phyloP scores from a whole-genome alignment of 2,888 invertebrate genomes.

The Drosophila falleni region DNA sequence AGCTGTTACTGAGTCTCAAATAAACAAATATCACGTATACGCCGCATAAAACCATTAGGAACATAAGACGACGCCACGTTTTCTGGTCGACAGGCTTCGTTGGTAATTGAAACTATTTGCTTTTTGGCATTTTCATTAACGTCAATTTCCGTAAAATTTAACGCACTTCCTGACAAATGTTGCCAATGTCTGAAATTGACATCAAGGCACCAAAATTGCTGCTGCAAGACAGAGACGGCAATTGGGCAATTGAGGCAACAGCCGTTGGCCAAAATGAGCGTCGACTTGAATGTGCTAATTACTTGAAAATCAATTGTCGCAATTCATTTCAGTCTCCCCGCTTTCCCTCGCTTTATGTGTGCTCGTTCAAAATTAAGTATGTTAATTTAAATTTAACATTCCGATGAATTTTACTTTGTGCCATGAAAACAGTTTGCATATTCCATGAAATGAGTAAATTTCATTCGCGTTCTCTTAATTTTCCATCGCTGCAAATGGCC shows the following conservation, averaged over 20 bases:
- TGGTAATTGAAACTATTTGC: conserved; percentile 78
- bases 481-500: conserved; percentile 46
- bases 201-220: conserved; percentile 15
- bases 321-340: conserved; percentile 62
- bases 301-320: conserved; percentile 79
- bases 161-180: conserved; percentile 74
- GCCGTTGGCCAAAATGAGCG: conserved; percentile 38
- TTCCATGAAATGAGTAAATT: conserved; percentile 23
- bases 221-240: neutral
- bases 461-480: conserved; percentile 7
- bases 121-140: conserved; percentile 73
- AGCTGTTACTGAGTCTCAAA: conserved; percentile 31
- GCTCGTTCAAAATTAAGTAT: conserved; percentile 72
- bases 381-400: conserved; percentile 79
- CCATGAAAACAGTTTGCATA: conserved; percentile 28
- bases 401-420: conserved; percentile 68
- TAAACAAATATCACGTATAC: conserved; percentile 66
- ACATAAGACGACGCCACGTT: conserved; percentile 27
- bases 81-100: conserved; percentile 13
- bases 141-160: conserved; percentile 73
- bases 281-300: conserved; percentile 67
- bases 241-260: conserved; percentile 20
- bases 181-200: conserved; percentile 53
- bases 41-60: conserved; percentile 48
- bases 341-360: conserved; percentile 7